These are phyloP conservation scores for Falco novaeseelandiae DNA, from an alignment of 2,797 vertebrate species.

Conservation along the genomic window DNA sequence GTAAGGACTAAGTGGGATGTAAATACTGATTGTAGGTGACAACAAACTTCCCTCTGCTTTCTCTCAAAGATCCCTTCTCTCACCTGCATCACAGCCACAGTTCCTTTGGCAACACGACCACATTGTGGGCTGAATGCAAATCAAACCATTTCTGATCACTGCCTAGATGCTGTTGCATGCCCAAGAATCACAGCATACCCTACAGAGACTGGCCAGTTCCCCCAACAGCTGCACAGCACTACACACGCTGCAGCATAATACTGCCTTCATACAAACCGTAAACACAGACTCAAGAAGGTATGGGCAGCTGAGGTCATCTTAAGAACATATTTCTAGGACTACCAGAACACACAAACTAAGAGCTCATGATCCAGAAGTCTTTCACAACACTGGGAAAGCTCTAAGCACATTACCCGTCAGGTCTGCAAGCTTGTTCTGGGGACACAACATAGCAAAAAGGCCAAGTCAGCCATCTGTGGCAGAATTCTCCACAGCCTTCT, in stretches of 20 bases:
- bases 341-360: not conserved
- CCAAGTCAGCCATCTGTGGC: not conserved
- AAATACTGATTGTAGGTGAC: not conserved
- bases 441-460: rapidly evolving
- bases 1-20: not conserved
- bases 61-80: not conserved
- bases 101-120: not conserved
- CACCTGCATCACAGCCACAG: not conserved
- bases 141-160: not conserved
- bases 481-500: not conserved
- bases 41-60: not conserved
- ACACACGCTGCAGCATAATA: not conserved
- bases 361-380: not conserved
- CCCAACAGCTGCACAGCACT: not conserved
- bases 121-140: not conserved
- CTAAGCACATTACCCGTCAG: not conserved
- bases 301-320: not conserved
- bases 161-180: not conserved
- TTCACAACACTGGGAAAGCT: not conserved
- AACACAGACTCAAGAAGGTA: not conserved
- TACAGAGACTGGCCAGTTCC: not conserved
- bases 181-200: not conserved
- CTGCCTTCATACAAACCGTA: not conserved
- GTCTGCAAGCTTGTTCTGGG: not conserved
- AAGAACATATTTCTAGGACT: not conserved